Evolutionary conservation across 2,113 vertebrate genomes (phyloP).

Genomic region (Anarhynchus alexandrinus): DNA sequence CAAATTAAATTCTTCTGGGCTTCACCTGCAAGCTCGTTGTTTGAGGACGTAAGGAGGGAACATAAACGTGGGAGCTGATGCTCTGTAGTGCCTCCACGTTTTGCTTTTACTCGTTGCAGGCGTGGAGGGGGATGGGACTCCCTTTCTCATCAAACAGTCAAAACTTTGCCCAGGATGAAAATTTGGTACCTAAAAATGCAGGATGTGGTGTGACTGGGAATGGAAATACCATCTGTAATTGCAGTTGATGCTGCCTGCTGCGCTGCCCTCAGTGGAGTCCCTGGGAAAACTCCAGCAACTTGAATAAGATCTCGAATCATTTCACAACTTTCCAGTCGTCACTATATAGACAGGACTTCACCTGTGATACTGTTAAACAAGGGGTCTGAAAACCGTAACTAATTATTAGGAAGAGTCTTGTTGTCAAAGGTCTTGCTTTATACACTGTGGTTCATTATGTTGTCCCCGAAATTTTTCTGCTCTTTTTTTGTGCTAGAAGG

Average conservation of each 20-base stretch:
- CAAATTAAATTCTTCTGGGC: background rate
- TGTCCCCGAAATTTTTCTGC: background rate
- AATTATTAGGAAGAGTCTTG: background rate
- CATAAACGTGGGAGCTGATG: rapidly evolving
- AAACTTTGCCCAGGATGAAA: background rate
- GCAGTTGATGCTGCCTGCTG: background rate
- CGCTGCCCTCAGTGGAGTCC: background rate
- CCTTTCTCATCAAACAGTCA: background rate
- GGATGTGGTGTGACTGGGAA: background rate
- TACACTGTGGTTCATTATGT: rapidly evolving
- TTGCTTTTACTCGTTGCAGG: background rate
- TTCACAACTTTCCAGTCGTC: background rate
- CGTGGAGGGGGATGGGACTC: background rate
- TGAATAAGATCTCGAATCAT: background rate
- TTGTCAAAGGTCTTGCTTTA: background rate
- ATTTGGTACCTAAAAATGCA: background rate
- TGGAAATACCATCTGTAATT: background rate
- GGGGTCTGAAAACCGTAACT: background rate
- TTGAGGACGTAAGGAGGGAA: background rate
- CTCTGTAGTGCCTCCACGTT: background rate
- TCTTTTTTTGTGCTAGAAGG: background rate
- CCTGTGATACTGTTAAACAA: background rate
- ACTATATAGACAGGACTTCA: background rate
- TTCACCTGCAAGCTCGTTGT: background rate
- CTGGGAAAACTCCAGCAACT: background rate